phyloP scores from a whole-genome alignment of 2,797 vertebrate genomes.

The Ceryle rudis region DNA sequence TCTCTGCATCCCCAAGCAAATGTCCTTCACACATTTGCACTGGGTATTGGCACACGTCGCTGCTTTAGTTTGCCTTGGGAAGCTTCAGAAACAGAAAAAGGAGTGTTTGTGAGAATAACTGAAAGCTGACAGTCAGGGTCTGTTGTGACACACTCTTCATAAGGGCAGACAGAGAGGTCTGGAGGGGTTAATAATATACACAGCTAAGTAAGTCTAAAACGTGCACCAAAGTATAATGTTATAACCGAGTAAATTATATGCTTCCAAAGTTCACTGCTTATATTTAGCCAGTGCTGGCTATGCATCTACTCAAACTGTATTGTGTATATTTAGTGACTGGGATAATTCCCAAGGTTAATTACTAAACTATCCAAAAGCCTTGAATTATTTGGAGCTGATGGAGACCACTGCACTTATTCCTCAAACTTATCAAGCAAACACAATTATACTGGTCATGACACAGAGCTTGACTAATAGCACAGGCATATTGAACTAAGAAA shows the following conservation, averaged over 20 bases:
- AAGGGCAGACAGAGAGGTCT: not conserved
- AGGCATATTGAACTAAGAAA: not conserved
- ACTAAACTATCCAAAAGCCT: conserved; percentile 23
- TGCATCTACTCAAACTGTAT: not conserved
- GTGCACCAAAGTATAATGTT: not conserved
- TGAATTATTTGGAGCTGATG: conserved; percentile 32
- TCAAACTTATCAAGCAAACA: conserved; percentile 26
- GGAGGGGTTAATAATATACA: conserved; percentile 18
- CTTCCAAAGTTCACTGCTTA: conserved; percentile 38
- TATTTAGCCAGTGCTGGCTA: not conserved
- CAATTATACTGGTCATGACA: conserved; percentile 32
- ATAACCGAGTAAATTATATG: conserved; percentile 46
- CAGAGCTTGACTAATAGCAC: not conserved
- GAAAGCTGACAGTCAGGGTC: not conserved
- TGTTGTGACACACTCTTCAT: not conserved
- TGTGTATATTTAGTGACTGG: conserved; percentile 21
- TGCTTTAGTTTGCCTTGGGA: not conserved
- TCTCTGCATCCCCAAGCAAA: not conserved
- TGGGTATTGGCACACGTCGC: not conserved
- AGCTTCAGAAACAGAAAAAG: not conserved
- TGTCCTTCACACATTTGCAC: not conserved
- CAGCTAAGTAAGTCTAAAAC: not conserved
- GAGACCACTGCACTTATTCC: not conserved
- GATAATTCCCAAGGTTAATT: conserved; percentile 55
- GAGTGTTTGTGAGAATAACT: not conserved